Evolutionary conservation across 2,888 invertebrate species (phyloP).

Genomic region (Thereva unica): DNA sequence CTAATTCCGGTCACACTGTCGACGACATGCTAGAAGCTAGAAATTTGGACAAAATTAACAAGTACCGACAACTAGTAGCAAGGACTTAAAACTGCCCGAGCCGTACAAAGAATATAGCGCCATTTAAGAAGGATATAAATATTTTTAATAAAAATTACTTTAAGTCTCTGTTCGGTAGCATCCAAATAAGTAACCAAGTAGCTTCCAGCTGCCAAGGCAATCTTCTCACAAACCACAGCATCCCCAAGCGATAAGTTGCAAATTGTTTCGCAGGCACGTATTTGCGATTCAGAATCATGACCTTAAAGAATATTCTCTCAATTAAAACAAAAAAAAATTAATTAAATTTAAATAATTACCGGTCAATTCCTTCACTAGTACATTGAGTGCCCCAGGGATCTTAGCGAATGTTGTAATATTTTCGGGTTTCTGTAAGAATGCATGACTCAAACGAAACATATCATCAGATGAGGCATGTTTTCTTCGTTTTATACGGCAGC

Average conservation of each 20-base stretch:
- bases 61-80: no score
- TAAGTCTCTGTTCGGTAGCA: constrained; percentile 48
- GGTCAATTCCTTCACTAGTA: constrained; percentile 54
- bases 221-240: constrained; percentile 51
- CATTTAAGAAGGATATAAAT: no score
- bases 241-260: constrained; percentile 56
- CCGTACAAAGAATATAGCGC: no score
- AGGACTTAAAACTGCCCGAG: no score
- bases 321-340: background rate
- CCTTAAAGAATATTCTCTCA: constrained; percentile 45
- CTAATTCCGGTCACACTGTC: no score
- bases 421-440: constrained; percentile 51
- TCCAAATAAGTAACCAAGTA: constrained; percentile 53
- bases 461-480: constrained; percentile 53
- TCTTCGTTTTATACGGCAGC: constrained; percentile 52
- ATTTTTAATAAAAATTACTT: constrained; percentile 36
- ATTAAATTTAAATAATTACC: constrained; percentile 45
- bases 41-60: no score
- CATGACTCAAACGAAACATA: constrained; percentile 52
- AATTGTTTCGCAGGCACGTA: constrained; percentile 52
- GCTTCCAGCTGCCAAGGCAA: constrained; percentile 51
- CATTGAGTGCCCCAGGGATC: constrained; percentile 52
- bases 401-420: constrained; percentile 52
- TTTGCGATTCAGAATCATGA: constrained; percentile 48
- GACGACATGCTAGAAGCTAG: no score